Conservation (phyloP, 2,797 vertebrate species). For the Platyrinchus mystaceus region DNA sequence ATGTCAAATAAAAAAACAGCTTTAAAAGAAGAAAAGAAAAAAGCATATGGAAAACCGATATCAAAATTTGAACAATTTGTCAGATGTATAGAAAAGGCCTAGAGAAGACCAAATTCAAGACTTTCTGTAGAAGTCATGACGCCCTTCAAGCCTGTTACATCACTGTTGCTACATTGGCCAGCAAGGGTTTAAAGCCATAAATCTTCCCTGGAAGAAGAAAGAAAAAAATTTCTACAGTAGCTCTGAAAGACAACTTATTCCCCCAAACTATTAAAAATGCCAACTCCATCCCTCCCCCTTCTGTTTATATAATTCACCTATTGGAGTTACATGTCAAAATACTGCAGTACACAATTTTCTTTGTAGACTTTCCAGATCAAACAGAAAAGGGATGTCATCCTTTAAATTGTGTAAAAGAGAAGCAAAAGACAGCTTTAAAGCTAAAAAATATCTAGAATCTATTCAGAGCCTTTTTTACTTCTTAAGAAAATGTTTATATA, state of each 20-base stretch:
- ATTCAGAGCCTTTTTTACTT: not conserved
- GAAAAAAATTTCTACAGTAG: not conserved
- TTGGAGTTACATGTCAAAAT: not conserved
- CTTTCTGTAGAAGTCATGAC: not conserved
- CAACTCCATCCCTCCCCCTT: not conserved
- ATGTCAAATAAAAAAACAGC: not conserved
- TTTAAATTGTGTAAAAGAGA: not conserved
- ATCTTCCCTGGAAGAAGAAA: not conserved
- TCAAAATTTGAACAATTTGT: not conserved
- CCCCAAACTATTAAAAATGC: not conserved
- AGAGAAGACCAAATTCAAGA: not conserved
- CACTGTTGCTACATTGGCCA: not conserved
- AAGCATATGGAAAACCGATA: not conserved
- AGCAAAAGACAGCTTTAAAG: not conserved
- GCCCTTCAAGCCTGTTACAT: not conserved
- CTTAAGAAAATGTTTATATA: not conserved
- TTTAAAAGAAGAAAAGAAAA: not conserved
- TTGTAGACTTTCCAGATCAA: not conserved
- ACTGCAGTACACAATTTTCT: not conserved
- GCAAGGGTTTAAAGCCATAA: not conserved
- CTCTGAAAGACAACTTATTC: not conserved
- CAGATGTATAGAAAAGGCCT: not conserved
- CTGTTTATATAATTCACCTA: not conserved
- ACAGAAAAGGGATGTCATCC: not conserved
- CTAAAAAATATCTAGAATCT: not conserved